These are phyloP conservation scores for Vulpes vulpes DNA, from an alignment of 2,113 vertebrate genomes.

Conservation along the genomic window DNA sequence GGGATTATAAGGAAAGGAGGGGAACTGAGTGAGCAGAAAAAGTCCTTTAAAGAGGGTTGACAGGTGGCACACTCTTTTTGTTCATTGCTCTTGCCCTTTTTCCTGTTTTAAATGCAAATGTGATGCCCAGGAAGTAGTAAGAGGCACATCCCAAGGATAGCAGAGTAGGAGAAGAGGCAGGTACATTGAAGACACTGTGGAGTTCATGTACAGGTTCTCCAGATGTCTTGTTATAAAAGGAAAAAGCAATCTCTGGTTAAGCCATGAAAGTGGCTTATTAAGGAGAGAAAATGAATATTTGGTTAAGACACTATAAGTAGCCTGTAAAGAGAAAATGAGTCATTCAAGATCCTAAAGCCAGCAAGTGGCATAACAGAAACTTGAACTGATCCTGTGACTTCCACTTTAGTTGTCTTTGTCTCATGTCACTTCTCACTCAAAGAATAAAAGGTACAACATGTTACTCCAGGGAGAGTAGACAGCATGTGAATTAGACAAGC, in stretches of 20 bases:
- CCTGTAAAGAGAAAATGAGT: conserved; percentile 44
- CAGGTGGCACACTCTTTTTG: not conserved
- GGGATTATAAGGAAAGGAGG: no score
- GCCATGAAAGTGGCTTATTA: not conserved
- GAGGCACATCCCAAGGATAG: not conserved
- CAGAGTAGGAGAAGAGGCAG: not conserved
- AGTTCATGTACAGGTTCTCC: not conserved
- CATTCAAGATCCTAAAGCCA: not conserved
- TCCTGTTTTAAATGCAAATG: not conserved
- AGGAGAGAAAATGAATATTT: not conserved
- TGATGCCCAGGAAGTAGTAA: not conserved
- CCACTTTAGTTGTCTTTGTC: not conserved
- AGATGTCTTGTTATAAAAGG: not conserved
- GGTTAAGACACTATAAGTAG: not conserved
- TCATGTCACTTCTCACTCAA: not conserved
- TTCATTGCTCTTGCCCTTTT: not conserved
- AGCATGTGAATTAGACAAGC: not conserved
- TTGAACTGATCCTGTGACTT: not conserved
- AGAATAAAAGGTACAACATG: not conserved
- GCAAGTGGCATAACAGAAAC: not conserved
- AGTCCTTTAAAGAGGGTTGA: not conserved
- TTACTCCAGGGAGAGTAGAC: not conserved
- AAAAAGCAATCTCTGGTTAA: conserved; percentile 18
- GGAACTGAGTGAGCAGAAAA: not conserved
- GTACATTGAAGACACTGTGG: not conserved